Evolutionary conservation across 35 echinoderm and acorn worm species (phyloP), one percentile per base, ranked within the genome.

Genomic region (Lytechinus pictus): DNA sequence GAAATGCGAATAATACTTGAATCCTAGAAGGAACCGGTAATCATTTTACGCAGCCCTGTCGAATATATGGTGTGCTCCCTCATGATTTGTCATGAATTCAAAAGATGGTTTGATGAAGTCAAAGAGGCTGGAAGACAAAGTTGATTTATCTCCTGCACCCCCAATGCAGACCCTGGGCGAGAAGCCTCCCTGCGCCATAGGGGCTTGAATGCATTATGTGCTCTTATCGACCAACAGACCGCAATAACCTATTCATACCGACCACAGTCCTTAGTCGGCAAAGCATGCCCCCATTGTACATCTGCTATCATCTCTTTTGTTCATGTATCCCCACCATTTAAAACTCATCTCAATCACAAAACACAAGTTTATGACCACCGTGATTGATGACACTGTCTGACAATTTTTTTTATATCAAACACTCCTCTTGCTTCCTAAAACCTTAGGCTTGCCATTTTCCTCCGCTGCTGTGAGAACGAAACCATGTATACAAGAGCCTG

Each of bases 301-400:
- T 79, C 66, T 79, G 66, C 66, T 79, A 79, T 79, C 66, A 79
- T 79, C 66, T 79, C 66, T 79, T 79, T 79, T 79, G 66, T 79
- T 79, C 6, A 6, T 14, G 66, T 24, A 79, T 79, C 66, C 66
- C 66, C 19, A 79, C 66, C 66, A 79, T 79, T 79, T 79, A 79
- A 24, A 79, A 16, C 66, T 79, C 66, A 16, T 79, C 66, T 79
- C 66, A 79, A 79, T 79, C 66, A 79, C n/a, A 79, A 79, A 79
- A 24, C 66, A 79, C 66, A 79, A 79, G 66, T 79, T 79, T 79
- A 79, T 79, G 66, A 79, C 12, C 66, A 79, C 66, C 66, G 21
- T 79, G 66, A 79, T 79, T 79, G 66, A 79, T 79, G 66, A 79
- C 6, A 79, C 66, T 2, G 66, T 79, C 66, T 79, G 66, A 79